Percentiles rank a stretch among this genome's conserved stretches.
Conservation (phyloP, 2,113 vertebrate species). For the Kobus ellipsiprymnus region DNA sequence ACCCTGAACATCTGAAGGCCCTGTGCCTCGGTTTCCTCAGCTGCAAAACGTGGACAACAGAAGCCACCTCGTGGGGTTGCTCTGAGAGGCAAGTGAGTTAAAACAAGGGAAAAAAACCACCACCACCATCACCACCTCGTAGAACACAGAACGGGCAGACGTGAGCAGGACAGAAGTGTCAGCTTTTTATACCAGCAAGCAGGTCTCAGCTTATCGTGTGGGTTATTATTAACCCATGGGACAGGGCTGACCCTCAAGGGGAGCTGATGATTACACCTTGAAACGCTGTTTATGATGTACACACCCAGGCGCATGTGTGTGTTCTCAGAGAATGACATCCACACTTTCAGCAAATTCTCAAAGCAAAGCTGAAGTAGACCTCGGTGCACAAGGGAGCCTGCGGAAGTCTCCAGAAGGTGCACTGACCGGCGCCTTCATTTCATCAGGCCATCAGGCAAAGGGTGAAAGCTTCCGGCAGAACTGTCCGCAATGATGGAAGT, state of each 20-base stretch:
- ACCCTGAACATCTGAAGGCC: not conserved
- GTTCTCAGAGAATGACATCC: not conserved
- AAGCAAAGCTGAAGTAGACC: not conserved
- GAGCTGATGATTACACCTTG: not conserved
- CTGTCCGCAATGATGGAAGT: not conserved
- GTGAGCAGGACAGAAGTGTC: rapidly evolving
- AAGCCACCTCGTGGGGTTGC: not conserved
- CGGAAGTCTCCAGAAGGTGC: not conserved
- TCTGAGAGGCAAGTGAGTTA: not conserved
- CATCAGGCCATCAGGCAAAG: not conserved
- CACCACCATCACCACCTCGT: not conserved
- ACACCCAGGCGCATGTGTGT: rapidly evolving
- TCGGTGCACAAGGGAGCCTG: not conserved
- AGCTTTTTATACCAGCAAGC: not conserved
- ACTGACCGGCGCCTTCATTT: not conserved
- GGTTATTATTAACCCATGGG: not conserved
- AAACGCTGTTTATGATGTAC: not conserved
- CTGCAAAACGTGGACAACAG: not conserved
- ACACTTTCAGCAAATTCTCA: not conserved
- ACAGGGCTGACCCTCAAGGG: not conserved
- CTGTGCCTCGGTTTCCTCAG: not conserved
- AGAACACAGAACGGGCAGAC: not conserved
- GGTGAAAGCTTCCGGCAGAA: not conserved
- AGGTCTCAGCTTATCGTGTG: rapidly evolving
- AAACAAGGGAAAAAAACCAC: not conserved